Base-by-base conservation (phyloP, 2,888 invertebrate species). In the Callyntrura guangdongensis region DNA sequence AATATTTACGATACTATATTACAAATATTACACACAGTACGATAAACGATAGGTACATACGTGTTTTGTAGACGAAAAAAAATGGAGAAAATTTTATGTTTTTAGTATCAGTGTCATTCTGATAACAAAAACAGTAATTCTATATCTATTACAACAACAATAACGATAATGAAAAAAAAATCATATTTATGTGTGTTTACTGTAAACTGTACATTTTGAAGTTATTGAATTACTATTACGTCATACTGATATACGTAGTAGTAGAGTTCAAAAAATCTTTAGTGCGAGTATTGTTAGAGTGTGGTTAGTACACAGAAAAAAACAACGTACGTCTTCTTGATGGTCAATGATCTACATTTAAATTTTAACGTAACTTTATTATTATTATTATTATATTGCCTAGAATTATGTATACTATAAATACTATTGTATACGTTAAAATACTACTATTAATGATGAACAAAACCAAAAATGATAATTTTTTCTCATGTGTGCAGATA, bases 401-500 rank as follows among this genome's bases (percentile, higher is more conserved):
- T 36, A 36, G 6, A 36, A n/a, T n/a, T 36, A 36, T 36, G 36
- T 36, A 17, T 56, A 25, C n/a, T 81, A 56, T 81, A 81, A 6
- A 59, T 17, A 25, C 12, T 81, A 17, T 72, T 77, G 12, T 11
- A 20, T 20, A 49, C 8, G 17, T 59, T 36, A 72, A n/a, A n/a
- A 59, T 59, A 81, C 59, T 56, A 56, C 25, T 27, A 1, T 49
- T 72, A 45, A 20, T 56, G 59, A 83, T 45, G 83, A 83, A 83
- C 83, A 82, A 83, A 83, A 83, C 61, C 61, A 61, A 61, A 83
- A 83, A 83, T 64, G 47, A 61, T 83, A 83, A 22, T 83, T 83
- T 82, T 61, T 56, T 67, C 83, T 83, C 67, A 61, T 64, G 53
- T 61, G n/a, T 61, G 20, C 9, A 69, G 45, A 82, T 2, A 36